Conservation (phyloP, 2,888 invertebrate species). For the Trachelus stipa region DNA sequence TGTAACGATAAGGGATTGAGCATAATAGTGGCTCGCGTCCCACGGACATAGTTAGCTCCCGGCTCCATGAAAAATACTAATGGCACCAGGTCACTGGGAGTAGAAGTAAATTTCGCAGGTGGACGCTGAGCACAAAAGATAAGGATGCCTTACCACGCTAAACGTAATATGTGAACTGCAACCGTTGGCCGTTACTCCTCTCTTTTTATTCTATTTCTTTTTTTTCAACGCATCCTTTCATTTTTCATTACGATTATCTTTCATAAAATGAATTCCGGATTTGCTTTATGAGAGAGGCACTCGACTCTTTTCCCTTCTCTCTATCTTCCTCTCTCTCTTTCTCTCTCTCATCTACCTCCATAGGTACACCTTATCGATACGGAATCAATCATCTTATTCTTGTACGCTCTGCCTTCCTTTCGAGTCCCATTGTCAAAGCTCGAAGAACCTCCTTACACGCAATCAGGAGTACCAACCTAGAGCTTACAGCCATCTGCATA, state of each 20-base stretch:
- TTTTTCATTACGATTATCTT: background rate
- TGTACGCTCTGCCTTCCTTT: background rate
- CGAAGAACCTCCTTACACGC: background rate
- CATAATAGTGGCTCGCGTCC: constrained; percentile 50
- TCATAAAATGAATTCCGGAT: background rate
- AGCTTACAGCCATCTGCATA: background rate
- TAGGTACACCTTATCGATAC: background rate
- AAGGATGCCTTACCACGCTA: constrained; percentile 37
- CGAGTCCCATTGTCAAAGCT: background rate
- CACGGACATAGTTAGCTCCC: constrained; percentile 49
- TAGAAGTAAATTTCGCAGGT: constrained; percentile 59
- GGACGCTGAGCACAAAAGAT: constrained; percentile 54
- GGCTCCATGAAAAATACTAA: constrained; percentile 59
- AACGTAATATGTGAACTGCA: constrained; percentile 41
- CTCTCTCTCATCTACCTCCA: background rate
- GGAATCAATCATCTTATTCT: background rate
- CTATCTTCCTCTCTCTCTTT: too few relatives aligned
- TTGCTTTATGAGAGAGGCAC: background rate
- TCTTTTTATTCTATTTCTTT: background rate
- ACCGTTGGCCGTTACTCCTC: background rate
- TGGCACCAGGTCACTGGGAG: constrained; percentile 53
- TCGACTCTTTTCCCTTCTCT: background rate
- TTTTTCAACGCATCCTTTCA: background rate
- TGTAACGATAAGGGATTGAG: constrained; percentile 54
- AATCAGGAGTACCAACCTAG: background rate